Base-by-base conservation (phyloP, 1,140 invertebrate genomes). In the Globodera rostochiensis region DNA sequence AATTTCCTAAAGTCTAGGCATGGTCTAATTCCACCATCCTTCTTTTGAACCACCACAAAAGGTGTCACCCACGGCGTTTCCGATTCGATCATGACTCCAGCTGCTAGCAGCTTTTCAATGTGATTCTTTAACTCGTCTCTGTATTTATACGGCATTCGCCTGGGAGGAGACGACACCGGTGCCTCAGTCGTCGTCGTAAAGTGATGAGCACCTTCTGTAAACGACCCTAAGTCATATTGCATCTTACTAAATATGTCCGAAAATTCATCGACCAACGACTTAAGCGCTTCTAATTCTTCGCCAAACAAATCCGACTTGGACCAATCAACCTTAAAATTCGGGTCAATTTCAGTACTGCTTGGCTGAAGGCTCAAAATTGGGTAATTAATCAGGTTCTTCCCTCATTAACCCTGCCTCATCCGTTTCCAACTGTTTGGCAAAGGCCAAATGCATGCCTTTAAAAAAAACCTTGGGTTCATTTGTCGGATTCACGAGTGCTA, bases 1-100 rank as follows among this genome's bases (percentile, higher is more conserved):
- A n/a, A n/a, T n/a, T n/a, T n/a, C n/a, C n/a, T n/a, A n/a, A 88
- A 92, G 85, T 92, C 91, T 1, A 92, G 80, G 80, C 90, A 91
- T 80, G 92, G 80, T 36, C 73, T 15, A 74, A 74, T 74, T 21
- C 73, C 73, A 6, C 75, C 75, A 21, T 77, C 75, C 3, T 77
- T 77, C 67, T 77, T n/a, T n/a, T n/a, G n/a, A n/a, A n/a, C n/a
- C n/a, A n/a, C n/a, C n/a, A n/a, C n/a, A n/a, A n/a, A n/a, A n/a
- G n/a, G n/a, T n/a, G n/a, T n/a, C n/a, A n/a, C n/a, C n/a, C n/a
- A n/a, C n/a, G n/a, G n/a, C n/a, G 50, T 53, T 53, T 53, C 50
- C 50, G 50, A 53, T 11, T 53, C 50, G 50, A 53, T 53, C 50
- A 53, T 53, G 50, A 53, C 50, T 53, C 50, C 50, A 3, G 73